Evolutionary conservation across 2,797 vertebrate genomes (phyloP), one percentile per base, ranked within the genome.

Genomic region (Chaenodraco wilsoni): DNA sequence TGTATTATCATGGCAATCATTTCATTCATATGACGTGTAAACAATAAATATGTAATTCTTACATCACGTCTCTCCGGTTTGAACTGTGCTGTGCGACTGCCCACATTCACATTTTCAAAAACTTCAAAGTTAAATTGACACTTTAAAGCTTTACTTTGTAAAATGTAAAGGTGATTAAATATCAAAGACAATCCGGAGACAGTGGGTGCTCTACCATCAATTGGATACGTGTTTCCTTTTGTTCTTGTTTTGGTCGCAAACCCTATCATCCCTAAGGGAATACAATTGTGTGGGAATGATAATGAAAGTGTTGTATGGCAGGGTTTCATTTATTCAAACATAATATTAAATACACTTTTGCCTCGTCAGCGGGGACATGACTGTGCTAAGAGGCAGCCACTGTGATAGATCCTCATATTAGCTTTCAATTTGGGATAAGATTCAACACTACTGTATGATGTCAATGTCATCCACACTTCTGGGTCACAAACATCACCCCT

Each of bases 301-400:
- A 89, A 80, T 79, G 59, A 85, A 86, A 82, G 59, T 60, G 69
- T 74, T 78, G 61, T 65, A 74, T 48, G 64, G 78, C 70, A 45
- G 49, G 72, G 67, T 83, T 90, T 79, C 78, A 84, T 88, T 86
- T 82, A 74, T 85, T 81, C 83, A 65, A 67, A 63, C 69, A 67
- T 89, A 70, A 81, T 84, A 89, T 87, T 85, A 79, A 90, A 87
- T 90, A 89, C 90, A 84, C 69, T 59, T 74, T 84, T 64, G 65
- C 46, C 65, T 52, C 41, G 64, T 87, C 83, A 76, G 78, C 78
- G 68, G 80, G 84, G 87, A 86, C 62, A 37, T 9, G 65, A 58
- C 57, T 67, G 51, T 44, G 60, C 76, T 72, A 37, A 0, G 62
- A 83, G 81, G 67, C 78, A 77, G 65, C 41, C 56, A 19, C 64